Percentiles rank a stretch among this genome's conserved stretches.
These are phyloP conservation scores for Scatophagus argus DNA, from an alignment of 2,113 vertebrate species.

Conservation along the genomic window DNA sequence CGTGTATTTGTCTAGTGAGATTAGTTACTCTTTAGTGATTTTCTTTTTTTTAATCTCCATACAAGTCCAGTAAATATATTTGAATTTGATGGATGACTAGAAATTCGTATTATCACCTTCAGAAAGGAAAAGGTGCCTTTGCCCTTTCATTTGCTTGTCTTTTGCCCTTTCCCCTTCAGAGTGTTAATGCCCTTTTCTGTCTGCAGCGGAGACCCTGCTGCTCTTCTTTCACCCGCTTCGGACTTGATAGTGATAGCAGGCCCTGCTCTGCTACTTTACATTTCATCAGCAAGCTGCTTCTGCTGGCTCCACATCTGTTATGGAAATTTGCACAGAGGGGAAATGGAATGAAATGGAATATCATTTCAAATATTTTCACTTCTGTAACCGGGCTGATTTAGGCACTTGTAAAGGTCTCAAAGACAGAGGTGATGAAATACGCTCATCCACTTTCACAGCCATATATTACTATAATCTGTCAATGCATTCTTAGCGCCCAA, in stretches of 20 bases:
- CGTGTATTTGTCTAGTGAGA: slow-evolving; percentile 27
- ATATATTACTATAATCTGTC: slow-evolving; percentile 73
- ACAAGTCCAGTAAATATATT: slow-evolving; percentile 9
- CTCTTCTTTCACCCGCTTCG: slow-evolving; percentile 59
- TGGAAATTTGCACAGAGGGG: slow-evolving; percentile 72
- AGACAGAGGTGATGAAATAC: slow-evolving; percentile 70
- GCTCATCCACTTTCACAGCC: slow-evolving; percentile 68
- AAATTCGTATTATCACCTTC: neutral
- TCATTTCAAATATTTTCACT: slow-evolving; percentile 76
- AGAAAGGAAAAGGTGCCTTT: slow-evolving; percentile 10
- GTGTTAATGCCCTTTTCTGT: slow-evolving; percentile 44
- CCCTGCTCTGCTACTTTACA: slow-evolving; percentile 63
- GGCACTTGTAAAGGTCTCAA: slow-evolving; percentile 61
- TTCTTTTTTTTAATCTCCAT: neutral
- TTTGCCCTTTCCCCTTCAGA: slow-evolving; percentile 1
- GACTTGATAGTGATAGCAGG: slow-evolving; percentile 73
- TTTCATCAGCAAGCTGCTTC: slow-evolving; percentile 76
- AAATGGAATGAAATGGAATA: slow-evolving; percentile 78
- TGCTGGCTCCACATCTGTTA: slow-evolving; percentile 79
- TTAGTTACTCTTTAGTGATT: slow-evolving; percentile 30
- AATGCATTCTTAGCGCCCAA: slow-evolving; percentile 40
- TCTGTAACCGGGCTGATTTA: slow-evolving; percentile 65
- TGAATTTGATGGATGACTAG: slow-evolving; percentile 21
- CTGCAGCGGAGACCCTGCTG: slow-evolving; percentile 39
- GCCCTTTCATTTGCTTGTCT: slow-evolving; percentile 30